These are phyloP conservation scores for Pogonomyrmex californicus DNA, from an alignment of 1,140 invertebrate genomes.

Conservation along the genomic window DNA sequence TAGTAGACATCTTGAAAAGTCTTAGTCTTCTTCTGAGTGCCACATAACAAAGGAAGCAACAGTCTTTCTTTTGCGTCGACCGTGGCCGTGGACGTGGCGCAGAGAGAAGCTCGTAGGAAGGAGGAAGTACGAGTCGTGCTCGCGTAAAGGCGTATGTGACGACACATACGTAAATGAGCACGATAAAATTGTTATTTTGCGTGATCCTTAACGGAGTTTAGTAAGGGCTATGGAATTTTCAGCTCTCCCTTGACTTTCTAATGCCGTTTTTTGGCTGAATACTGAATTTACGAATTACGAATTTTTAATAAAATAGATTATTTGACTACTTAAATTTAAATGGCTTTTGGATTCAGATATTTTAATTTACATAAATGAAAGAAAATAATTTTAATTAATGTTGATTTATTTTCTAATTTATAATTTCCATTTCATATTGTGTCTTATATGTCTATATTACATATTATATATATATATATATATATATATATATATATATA, in stretches of 20 bases:
- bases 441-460: no score
- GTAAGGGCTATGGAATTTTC: conserved; percentile 73
- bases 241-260: conserved; percentile 77
- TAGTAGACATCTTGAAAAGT: background rate
- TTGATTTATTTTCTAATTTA: background rate
- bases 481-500: no score
- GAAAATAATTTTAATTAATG: background rate
- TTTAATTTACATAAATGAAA: background rate
- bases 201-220: background rate
- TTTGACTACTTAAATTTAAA: background rate
- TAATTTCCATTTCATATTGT: background rate
- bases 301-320: conserved; percentile 12
- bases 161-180: conserved; percentile 11
- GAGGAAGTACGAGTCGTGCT: conserved; percentile 68
- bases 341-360: background rate
- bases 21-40: background rate
- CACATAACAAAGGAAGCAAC: conserved; percentile 59
- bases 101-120: conserved; percentile 65
- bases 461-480: no score
- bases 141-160: conserved; percentile 14
- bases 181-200: conserved; percentile 27
- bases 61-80: conserved; percentile 66
- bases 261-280: conserved; percentile 56
- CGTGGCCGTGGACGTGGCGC: conserved; percentile 66
- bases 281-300: conserved; percentile 65